Evolutionary conservation across 2,797 vertebrate species (phyloP).

Genomic region (Acestrorhynchus altus): DNA sequence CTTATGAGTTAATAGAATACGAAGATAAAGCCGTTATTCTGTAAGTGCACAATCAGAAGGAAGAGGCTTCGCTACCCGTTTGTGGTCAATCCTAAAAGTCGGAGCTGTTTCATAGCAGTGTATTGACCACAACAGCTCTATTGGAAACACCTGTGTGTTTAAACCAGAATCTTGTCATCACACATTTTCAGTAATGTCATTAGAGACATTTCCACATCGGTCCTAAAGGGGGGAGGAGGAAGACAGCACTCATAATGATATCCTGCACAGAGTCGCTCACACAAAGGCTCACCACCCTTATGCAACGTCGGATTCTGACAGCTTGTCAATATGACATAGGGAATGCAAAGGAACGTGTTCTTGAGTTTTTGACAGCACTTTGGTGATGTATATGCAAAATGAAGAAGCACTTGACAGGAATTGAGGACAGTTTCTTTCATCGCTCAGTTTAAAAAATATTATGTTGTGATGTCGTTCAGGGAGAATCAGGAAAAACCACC

Average conservation of each 20-base stretch:
- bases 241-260: conserved; percentile 71
- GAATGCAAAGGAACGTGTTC: conserved; percentile 55
- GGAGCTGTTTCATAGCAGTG: neutral
- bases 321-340: conserved; percentile 68
- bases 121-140: conserved; percentile 15
- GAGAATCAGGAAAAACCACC: neutral
- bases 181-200: conserved; percentile 40
- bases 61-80: neutral
- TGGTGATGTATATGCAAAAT: conserved; percentile 61
- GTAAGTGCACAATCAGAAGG: neutral
- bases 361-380: conserved; percentile 62
- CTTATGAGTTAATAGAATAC: neutral
- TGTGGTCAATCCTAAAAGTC: conserved; percentile 19
- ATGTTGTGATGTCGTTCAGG: conserved; percentile 13
- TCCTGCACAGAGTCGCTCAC: conserved; percentile 46
- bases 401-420: conserved; percentile 43
- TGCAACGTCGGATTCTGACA: conserved; percentile 66
- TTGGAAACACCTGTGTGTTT: conserved; percentile 58
- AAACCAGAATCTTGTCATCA: conserved; percentile 20
- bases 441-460: conserved; percentile 28
- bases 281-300: conserved; percentile 48
- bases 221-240: conserved; percentile 39
- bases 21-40: neutral
- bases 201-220: conserved; percentile 38
- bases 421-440: conserved; percentile 38